Evolutionary conservation across 2,113 vertebrate species (phyloP).

Genomic region (Meriones unguiculatus): DNA sequence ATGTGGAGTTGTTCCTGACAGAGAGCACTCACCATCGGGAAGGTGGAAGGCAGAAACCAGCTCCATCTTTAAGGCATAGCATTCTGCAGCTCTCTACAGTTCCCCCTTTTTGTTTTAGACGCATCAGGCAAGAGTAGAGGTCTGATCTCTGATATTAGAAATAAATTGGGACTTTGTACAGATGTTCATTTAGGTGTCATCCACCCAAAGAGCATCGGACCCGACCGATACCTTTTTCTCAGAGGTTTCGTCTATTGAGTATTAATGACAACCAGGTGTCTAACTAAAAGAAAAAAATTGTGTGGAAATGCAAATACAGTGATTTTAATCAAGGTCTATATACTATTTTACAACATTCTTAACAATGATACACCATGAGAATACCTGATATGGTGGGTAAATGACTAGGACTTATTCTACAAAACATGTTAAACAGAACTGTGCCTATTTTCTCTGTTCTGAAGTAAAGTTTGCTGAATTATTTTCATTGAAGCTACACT

Average conservation of each 20-base stretch:
- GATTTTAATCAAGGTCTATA: neutral
- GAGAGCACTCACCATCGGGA: no score
- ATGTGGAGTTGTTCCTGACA: no score
- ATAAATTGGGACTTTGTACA: no score
- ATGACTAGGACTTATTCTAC: neutral
- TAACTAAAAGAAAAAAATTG: neutral
- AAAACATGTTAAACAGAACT: neutral
- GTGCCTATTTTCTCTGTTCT: neutral
- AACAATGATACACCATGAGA: neutral
- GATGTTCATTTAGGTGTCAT: no score
- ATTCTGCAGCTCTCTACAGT: no score
- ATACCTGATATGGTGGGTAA: neutral
- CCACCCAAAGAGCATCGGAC: no score
- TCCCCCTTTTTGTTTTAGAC: no score
- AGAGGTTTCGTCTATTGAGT: neutral
- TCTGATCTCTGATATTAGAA: no score
- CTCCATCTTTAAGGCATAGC: no score
- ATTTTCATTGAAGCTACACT: neutral
- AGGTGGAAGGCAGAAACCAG: no score
- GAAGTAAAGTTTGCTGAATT: neutral
- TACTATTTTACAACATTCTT: neutral
- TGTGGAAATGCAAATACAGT: neutral
- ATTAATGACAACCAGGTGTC: conserved; percentile 8
- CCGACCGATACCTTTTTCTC: no score
- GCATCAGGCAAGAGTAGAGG: no score